Percentiles rank a stretch among this genome's conserved stretches.
These are phyloP conservation scores for Orthosia incerta DNA, from an alignment of 2,888 invertebrate genomes.

Conservation along the genomic window DNA sequence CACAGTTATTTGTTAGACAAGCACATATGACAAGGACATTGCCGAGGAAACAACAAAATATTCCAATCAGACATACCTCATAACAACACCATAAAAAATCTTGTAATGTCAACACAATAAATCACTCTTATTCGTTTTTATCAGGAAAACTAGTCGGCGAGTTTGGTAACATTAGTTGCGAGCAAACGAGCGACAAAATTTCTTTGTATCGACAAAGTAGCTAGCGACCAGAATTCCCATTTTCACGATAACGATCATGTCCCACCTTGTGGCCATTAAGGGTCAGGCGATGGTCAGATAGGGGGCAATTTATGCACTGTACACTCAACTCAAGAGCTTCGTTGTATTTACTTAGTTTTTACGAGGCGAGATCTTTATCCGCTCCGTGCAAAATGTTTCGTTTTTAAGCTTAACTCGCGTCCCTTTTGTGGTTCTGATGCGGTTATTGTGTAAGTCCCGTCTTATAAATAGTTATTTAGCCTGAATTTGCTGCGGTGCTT, in stretches of 20 bases:
- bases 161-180: conserved; percentile 73
- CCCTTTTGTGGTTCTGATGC: conserved; percentile 64
- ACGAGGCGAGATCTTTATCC: conserved; percentile 82
- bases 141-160: conserved; percentile 64
- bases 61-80: conserved; percentile 49
- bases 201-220: conserved; percentile 86
- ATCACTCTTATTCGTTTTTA: conserved; percentile 68
- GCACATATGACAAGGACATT: conserved; percentile 7
- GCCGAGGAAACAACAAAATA: conserved; percentile 40
- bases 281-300: conserved; percentile 89
- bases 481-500: conserved; percentile 37
- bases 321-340: conserved; percentile 84
- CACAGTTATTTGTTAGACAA: conserved; percentile 3
- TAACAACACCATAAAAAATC: conserved; percentile 58
- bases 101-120: conserved; percentile 67
- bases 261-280: conserved; percentile 88
- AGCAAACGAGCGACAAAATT: conserved; percentile 84
- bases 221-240: conserved; percentile 82
- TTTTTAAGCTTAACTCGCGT: conserved; percentile 64
- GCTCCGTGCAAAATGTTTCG: conserved; percentile 79
- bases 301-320: conserved; percentile 88
- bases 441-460: conserved; percentile 61
- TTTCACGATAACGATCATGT: conserved; percentile 87
- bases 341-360: conserved; percentile 85
- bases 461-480: conserved; percentile 48